Percentiles rank a stretch among this genome's conserved stretches.
Evolutionary conservation across 2,888 invertebrate species (phyloP).

Genomic region (Rhagium mordax): DNA sequence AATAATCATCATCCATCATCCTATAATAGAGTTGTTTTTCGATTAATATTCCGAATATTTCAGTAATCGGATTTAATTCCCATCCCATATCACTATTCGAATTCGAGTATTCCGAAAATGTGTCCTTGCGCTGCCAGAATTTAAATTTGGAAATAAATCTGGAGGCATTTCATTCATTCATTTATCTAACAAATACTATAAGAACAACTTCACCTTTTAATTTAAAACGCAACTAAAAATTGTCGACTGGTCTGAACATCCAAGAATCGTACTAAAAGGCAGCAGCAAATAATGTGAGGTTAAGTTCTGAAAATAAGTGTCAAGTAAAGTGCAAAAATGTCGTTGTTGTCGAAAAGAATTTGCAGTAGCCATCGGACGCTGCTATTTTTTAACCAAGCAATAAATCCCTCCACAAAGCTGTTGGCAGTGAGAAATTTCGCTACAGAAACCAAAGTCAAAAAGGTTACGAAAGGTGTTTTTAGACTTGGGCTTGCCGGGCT

Average conservation of each 20-base stretch:
- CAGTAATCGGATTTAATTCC: no score
- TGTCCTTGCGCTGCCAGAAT: no score
- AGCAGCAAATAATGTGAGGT: not conserved
- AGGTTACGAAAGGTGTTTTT: constrained; percentile 52
- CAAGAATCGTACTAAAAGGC: not conserved
- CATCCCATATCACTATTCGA: no score
- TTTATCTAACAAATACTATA: no score
- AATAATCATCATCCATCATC: no score
- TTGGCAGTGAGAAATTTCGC: constrained; percentile 34
- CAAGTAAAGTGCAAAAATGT: constrained; percentile 43
- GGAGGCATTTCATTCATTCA: no score
- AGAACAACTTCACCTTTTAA: not conserved
- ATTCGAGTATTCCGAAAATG: no score
- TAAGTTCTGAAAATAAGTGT: not conserved
- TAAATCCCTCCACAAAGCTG: constrained; percentile 6
- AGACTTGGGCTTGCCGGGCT: constrained; percentile 67
- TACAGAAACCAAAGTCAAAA: constrained; percentile 33
- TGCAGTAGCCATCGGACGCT: not conserved
- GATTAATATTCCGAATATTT: no score
- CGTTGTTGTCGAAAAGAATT: constrained; percentile 45
- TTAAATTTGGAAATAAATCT: no score
- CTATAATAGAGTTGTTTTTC: no score
- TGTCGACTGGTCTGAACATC: not conserved
- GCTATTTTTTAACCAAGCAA: constrained; percentile 5
- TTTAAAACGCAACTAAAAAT: not conserved